These are phyloP conservation scores for Odontamblyopus rebecca DNA, from an alignment of 2,797 vertebrate genomes.

Conservation along the genomic window DNA sequence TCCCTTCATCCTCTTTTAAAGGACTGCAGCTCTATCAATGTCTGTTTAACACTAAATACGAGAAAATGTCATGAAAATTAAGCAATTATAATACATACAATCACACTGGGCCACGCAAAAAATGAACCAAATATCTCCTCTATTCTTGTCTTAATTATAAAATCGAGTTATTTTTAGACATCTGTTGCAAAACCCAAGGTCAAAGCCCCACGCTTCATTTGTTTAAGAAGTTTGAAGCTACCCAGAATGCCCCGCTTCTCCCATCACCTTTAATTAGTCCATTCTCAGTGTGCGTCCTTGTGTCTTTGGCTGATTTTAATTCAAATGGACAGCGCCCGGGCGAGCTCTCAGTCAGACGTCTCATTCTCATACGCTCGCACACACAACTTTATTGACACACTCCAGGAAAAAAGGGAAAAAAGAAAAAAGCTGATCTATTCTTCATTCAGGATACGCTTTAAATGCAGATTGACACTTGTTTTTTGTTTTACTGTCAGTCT, in stretches of 20 bases:
- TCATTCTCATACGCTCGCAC: not conserved
- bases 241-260: not conserved
- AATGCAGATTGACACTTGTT: not conserved
- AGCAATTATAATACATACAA: too few relatives aligned
- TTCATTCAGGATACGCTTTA: conserved; percentile 8
- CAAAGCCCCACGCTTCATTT: not conserved
- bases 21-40: too few relatives aligned
- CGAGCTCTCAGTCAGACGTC: conserved; percentile 21
- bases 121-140: too few relatives aligned
- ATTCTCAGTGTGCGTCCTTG: conserved; percentile 14
- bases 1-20: too few relatives aligned
- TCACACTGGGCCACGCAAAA: too few relatives aligned
- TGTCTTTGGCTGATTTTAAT: conserved; percentile 11
- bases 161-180: not conserved
- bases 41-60: too few relatives aligned
- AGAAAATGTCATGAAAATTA: too few relatives aligned
- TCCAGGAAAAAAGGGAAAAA: not conserved
- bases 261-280: conserved; percentile 7
- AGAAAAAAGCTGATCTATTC: not conserved
- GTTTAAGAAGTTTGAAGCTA: not conserved
- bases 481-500: conserved; percentile 23
- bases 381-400: not conserved
- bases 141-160: too few relatives aligned
- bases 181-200: not conserved
- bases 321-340: conserved; percentile 20